phyloP scores from a whole-genome alignment of 2,888 invertebrate genomes.

The Bugula neritina region DNA sequence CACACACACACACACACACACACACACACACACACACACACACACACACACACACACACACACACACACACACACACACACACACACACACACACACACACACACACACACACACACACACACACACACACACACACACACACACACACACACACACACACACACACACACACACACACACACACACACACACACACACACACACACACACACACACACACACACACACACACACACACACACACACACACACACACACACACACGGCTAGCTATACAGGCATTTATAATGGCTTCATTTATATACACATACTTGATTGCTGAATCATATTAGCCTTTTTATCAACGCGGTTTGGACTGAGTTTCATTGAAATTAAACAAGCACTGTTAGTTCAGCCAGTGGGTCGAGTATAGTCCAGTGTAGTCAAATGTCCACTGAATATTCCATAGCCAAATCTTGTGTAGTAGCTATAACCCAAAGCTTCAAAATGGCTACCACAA shows the following conservation, averaged over 20 bases:
- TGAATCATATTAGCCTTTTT: neutral
- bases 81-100: neutral
- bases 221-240: constrained; percentile 24
- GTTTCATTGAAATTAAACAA: neutral
- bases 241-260: constrained; percentile 25
- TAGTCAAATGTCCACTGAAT: no score
- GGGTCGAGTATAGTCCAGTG: no score
- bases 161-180: constrained; percentile 7
- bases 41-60: neutral
- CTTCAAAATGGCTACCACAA: no score
- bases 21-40: neutral
- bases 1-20: neutral
- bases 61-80: neutral
- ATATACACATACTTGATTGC: constrained; percentile 6
- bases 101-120: neutral
- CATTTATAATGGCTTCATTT: neutral
- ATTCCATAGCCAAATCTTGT: no score
- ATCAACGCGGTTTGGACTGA: neutral
- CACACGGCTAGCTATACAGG: neutral
- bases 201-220: constrained; percentile 24
- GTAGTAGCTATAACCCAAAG: no score
- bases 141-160: neutral
- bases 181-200: constrained; percentile 25
- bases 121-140: neutral
- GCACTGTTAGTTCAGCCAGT: no score